Base-by-base conservation (phyloP, 1,140 invertebrate species). In the Gyrodactylus bullatarudis region DNA sequence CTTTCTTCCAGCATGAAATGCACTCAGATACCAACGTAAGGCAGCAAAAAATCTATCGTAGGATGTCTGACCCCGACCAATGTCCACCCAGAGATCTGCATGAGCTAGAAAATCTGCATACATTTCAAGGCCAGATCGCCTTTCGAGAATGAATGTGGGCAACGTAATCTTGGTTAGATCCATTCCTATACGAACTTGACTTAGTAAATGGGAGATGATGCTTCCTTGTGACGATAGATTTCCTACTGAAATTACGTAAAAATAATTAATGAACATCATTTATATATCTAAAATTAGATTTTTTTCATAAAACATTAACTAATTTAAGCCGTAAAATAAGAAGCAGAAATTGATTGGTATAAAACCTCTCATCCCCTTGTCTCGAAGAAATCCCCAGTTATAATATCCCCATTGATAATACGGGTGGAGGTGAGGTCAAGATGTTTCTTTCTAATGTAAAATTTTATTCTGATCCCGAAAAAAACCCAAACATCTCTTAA, bases 221-320 rank as follows among this genome's bases (percentile, higher is more conserved):
- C 89, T 93, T 71, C 91, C 91, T 80, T 95, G 90, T 75, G 86
- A 87, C 81, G 93, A 90, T 85, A 95, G 87, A 21, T 88, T 88
- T n/a, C 82, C 84, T 75, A 84, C 82, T 83, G 76, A n/a, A 75
- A 76, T 71, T 72, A 71, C 71, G 69, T 74, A 69, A 21, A 8
- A 24, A 23, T 16, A 26, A 71, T 71, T 71, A 71, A 16, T 23
- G 20, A 16, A 16, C 22, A 8, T n/a, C n/a, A n/a, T n/a, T n/a
- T n/a, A n/a, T n/a, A n/a, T n/a, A n/a, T n/a, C n/a, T n/a, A n/a
- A n/a, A n/a, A n/a, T n/a, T n/a, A n/a, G n/a, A 21, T 26, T 71
- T 71, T 26, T 71, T 8, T 16, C 8, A 54, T 8, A 54, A 54
- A 16, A 54, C 34, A 54, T 54, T 54, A 16, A 8, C n/a, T 16